Percentiles rank a stretch among this genome's conserved stretches.
Evolutionary conservation across 2,797 vertebrate genomes (phyloP).

Genomic region (Hypotaenidia philippensis): DNA sequence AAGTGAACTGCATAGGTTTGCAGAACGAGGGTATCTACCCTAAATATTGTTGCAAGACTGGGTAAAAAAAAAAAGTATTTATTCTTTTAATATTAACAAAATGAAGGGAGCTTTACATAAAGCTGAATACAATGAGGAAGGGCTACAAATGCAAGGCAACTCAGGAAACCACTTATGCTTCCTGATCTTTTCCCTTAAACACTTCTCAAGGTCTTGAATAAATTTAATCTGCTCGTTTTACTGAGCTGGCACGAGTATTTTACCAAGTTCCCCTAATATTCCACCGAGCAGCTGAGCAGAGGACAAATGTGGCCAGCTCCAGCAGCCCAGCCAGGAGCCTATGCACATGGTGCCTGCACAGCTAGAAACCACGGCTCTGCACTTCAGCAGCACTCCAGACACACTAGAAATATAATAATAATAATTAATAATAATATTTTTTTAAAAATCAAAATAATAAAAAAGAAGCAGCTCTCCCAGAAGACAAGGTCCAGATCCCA

Average conservation of each 20-base stretch:
- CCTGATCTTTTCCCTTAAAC: neutral
- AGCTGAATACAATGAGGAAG: neutral
- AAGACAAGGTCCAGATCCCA: neutral
- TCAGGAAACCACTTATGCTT: accelerated
- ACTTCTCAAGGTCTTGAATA: neutral
- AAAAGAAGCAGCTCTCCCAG: neutral
- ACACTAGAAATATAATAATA: neutral
- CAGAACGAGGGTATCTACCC: neutral
- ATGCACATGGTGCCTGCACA: neutral
- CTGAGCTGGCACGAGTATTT: neutral
- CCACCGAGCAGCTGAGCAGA: neutral
- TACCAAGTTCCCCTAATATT: neutral
- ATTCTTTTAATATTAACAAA: neutral
- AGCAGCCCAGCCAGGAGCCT: neutral
- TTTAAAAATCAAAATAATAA: neutral
- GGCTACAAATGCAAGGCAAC: neutral
- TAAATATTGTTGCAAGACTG: neutral
- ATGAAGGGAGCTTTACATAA: neutral
- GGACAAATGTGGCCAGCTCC: neutral
- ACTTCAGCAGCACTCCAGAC: neutral
- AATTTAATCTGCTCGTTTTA: neutral
- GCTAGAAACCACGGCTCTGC: neutral
- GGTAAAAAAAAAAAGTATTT: neutral
- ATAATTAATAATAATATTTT: neutral
- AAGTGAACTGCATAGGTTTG: neutral